Conservation (phyloP, 2,797 vertebrate species). For the Molothrus aeneus region DNA sequence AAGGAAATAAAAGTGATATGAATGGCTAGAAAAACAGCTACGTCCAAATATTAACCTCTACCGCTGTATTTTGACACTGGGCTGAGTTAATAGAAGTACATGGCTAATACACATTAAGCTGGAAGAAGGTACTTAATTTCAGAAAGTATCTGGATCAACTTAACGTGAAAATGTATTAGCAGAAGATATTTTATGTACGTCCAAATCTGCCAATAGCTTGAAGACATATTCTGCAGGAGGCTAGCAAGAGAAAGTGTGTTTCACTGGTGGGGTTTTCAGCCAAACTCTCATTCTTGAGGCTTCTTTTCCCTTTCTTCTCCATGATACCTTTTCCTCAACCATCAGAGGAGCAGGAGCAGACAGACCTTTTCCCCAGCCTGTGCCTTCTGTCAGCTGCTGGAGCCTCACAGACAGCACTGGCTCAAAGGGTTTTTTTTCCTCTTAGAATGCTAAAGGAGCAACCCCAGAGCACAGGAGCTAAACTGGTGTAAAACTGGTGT, state of each 20-base stretch:
- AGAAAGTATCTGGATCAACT: background rate
- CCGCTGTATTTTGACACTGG: background rate
- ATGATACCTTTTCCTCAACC: background rate
- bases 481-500: background rate
- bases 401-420: background rate
- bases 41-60: background rate
- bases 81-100: background rate
- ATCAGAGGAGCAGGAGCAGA: background rate
- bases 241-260: background rate
- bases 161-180: background rate
- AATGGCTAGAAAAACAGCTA: constrained; percentile 38
- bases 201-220: constrained; percentile 11
- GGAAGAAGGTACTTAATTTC: background rate
- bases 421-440: fast-evolving
- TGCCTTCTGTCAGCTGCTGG: background rate
- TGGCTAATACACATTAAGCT: background rate
- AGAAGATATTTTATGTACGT: background rate
- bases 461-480: background rate
- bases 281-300: background rate
- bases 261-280: constrained; percentile 13
- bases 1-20: constrained; percentile 49
- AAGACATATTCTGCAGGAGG: constrained; percentile 8
- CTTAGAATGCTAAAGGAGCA: background rate
- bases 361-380: background rate
- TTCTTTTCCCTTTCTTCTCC: constrained; percentile 26